Conservation (phyloP, 2,888 invertebrate genomes). For the Cephalotes varians region DNA sequence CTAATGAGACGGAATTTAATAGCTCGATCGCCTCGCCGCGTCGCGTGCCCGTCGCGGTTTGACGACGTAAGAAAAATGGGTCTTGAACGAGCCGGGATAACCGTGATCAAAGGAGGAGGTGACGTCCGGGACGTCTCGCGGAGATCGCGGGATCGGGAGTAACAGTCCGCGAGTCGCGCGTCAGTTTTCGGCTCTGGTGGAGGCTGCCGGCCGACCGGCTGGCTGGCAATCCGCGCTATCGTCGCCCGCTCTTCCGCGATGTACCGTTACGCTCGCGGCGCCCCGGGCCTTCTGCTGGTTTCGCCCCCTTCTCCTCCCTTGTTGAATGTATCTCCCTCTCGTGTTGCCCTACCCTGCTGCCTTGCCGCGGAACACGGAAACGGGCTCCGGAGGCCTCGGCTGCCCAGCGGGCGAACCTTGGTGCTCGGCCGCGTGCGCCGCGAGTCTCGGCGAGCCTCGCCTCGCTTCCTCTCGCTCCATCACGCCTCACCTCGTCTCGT, state of each 20-base stretch:
- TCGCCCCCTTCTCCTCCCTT: slow-evolving; percentile 13
- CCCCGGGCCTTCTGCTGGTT: slow-evolving; percentile 64
- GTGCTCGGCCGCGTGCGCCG: slow-evolving; percentile 45
- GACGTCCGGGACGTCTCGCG: background rate
- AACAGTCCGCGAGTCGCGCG: background rate
- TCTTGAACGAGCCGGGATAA: background rate
- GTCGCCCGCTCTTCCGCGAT: slow-evolving; percentile 63
- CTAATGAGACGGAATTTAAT: slow-evolving; percentile 82
- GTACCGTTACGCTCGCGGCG: slow-evolving; percentile 75
- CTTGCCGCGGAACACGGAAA: slow-evolving; percentile 64
- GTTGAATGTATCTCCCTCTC: slow-evolving; percentile 19
- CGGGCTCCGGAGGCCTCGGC: slow-evolving; percentile 69
- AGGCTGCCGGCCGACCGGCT: slow-evolving; percentile 41
- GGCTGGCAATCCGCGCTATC: slow-evolving; percentile 59
- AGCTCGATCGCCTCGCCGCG: slow-evolving; percentile 51
- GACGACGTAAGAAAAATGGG: background rate
- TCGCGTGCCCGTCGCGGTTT: slow-evolving; percentile 29
- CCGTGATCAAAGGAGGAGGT: background rate
- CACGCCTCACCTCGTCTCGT: slow-evolving; percentile 12
- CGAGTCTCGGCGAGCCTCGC: slow-evolving; percentile 37
- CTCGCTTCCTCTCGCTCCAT: slow-evolving; percentile 9
- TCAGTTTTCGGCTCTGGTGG: slow-evolving; percentile 67
- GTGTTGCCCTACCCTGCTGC: slow-evolving; percentile 53
- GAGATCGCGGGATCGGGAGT: background rate
- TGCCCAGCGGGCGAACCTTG: slow-evolving; percentile 73